Base-by-base conservation (phyloP, 1,140 invertebrate genomes). In the Aphidius gifuensis region DNA sequence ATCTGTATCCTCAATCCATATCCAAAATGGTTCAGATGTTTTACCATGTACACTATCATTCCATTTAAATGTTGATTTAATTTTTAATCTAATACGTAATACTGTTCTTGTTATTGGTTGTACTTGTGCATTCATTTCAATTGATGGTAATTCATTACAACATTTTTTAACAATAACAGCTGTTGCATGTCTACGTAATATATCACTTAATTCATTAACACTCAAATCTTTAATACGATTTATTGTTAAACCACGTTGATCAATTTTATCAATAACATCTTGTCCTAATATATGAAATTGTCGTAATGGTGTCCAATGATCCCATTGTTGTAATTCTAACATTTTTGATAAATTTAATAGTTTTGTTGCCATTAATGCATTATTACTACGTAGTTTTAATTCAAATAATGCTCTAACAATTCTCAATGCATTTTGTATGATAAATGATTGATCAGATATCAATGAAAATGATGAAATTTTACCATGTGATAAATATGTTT, bases 1-100 rank as follows among this genome's bases (percentile, higher is more conserved):
- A 9, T 94, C 91, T 0, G 95, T 90, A 82, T 99, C 96, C 81
- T 98, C 96, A 11, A 99, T 90, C 94, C 97, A 98, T 56, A 99
- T 88, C 93, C 95, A 99, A 80, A 98, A 99, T 3, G 90, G 85
- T 80, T 99, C 94, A 1, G 90, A 86, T 8, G 84, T 87, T 76
- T 90, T 91, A 1, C 96, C 95, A 75, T 98, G 95, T 60, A 94
- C 82, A 65, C 85, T 87, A 72, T 95, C 92, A 74, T 94, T 93
- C 94, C 95, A 98, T 51, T 83, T 86, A 75, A 99, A 99, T 64
- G 89, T 86, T 1, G 97, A 88, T 59, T 77, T 87, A 8, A 99
- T 88, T 49, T 84, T 86, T 9, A 99, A 83, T 49, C 88, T 88
- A 65, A 99, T 92, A 70, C 93, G 85, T 5, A 99, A 81, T 23